These are phyloP conservation scores for Coremacera marginata DNA, from an alignment of 2,888 invertebrate species.

Conservation along the genomic window DNA sequence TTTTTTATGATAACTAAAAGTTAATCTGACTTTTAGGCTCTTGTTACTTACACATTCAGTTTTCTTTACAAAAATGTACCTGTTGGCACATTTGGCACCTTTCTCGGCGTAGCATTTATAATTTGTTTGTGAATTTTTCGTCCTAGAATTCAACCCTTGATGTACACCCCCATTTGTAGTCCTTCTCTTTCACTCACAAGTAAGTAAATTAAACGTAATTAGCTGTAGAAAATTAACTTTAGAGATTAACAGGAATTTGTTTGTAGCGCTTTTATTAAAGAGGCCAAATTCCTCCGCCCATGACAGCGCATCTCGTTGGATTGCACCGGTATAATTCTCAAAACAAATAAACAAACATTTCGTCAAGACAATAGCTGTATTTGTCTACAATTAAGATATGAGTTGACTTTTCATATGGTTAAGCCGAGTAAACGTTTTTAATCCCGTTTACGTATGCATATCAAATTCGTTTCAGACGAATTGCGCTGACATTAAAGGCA, in stretches of 20 bases:
- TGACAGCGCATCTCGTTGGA: conserved; percentile 39
- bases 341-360: conserved; percentile 62
- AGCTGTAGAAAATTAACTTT: conserved; percentile 12
- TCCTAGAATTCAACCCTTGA: conserved; percentile 32
- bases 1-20: not conserved
- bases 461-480: conserved; percentile 37
- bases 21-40: not conserved
- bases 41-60: not conserved
- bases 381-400: conserved; percentile 46
- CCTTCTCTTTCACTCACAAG: too few relatives aligned
- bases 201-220: conserved; percentile 2
- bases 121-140: conserved; percentile 27
- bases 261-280: conserved; percentile 41
- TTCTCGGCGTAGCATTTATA: not conserved
- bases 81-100: not conserved
- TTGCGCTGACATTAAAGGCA: conserved; percentile 35
- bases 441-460: conserved; percentile 55
- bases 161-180: conserved; percentile 21
- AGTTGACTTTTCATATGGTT: conserved; percentile 55
- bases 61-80: not conserved
- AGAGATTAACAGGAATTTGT: conserved; percentile 39
- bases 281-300: not conserved
- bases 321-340: conserved; percentile 54
- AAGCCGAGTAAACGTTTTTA: conserved; percentile 60
- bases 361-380: conserved; percentile 30